Evolutionary conservation across 2,113 vertebrate genomes (phyloP).

Genomic region (Lipophrys pholis): DNA sequence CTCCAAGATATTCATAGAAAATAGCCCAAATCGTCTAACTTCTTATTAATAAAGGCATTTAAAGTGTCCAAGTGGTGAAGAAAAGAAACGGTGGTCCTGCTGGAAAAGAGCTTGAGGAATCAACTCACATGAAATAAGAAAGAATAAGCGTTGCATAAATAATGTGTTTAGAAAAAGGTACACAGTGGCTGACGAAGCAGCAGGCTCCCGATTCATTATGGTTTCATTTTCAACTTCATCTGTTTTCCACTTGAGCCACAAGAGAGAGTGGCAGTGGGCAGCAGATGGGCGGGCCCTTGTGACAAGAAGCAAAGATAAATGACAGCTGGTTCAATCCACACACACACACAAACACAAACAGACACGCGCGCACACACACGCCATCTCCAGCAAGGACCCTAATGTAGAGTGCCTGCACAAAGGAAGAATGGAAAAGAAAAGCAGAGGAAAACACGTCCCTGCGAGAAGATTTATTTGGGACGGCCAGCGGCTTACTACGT

Average conservation of each 20-base stretch:
- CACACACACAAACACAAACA: conserved; percentile 24
- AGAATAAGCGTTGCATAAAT: conserved; percentile 59
- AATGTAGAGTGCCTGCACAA: conserved; percentile 40
- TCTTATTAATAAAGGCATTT: conserved; percentile 46
- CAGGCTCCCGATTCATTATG: conserved; percentile 43
- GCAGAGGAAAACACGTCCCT: conserved; percentile 22
- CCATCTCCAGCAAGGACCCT: conserved; percentile 49
- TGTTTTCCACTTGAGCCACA: conserved; percentile 43
- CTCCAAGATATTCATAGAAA: no score
- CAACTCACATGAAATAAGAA: conserved; percentile 40
- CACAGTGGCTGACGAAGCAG: conserved; percentile 52
- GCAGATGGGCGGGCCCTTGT: conserved; percentile 15
- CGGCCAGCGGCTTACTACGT: conserved; percentile 47
- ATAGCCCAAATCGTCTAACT: background rate
- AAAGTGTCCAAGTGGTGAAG: conserved; percentile 5
- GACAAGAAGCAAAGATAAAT: conserved; percentile 49
- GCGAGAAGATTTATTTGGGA: conserved; percentile 49
- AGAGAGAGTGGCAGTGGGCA: conserved; percentile 36
- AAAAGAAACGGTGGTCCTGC: conserved; percentile 9
- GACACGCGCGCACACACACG: background rate
- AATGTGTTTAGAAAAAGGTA: conserved; percentile 53
- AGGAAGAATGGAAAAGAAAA: conserved; percentile 1
- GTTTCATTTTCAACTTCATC: conserved; percentile 56
- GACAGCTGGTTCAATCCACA: conserved; percentile 38
- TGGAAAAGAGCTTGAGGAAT: background rate